Base-by-base conservation (phyloP, 2,888 invertebrate genomes). In the Shargacucullia verbasci region DNA sequence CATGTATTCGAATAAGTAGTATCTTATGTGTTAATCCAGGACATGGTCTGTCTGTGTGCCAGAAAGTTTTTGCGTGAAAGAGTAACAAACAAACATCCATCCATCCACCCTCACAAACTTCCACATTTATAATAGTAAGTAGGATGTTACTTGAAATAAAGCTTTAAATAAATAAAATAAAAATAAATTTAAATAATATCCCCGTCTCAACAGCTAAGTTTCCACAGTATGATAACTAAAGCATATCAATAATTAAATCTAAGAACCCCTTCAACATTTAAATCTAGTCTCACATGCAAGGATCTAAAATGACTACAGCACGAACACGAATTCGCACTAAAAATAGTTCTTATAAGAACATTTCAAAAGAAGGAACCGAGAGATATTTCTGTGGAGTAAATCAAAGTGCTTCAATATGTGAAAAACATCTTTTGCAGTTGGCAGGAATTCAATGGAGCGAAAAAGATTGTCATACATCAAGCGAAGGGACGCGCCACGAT, bases 381-480 rank as follows among this genome's bases (percentile, higher is more conserved):
- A 29, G 31, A 41, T 48, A 39, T 40, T 41, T 59, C 48, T 43
- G 29, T 33, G 9, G 34, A 64, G 52, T 66, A 62, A 74, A 74
- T 72, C 54, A 49, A 55, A 70, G 59, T 62, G 46, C 44, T 55
- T 58, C 53, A 58, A n/a, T 35, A 59, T 43, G 48, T 49, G 44
- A 53, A 54, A 70, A 56, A 46, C 48, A 52, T 38, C n/a, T 49
- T 69, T 59, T 44, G 41, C 59, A 66, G 52, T 61, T 45, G 52
- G 57, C 62, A 71, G 40, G 35, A 59, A 63, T 71, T 73, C 75
- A 71, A 60, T 75, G 50, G 47, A 67, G 53, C 60, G 55, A 11
- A 40, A 71, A 63, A 75, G 65, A 73, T 56, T 46, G 61, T 53
- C 63, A 50, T 74, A 67, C 49, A 64, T 68, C 67, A 67, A 45